Base-by-base conservation (phyloP, 2,888 invertebrate genomes). In the Diachrysia chrysitis region DNA sequence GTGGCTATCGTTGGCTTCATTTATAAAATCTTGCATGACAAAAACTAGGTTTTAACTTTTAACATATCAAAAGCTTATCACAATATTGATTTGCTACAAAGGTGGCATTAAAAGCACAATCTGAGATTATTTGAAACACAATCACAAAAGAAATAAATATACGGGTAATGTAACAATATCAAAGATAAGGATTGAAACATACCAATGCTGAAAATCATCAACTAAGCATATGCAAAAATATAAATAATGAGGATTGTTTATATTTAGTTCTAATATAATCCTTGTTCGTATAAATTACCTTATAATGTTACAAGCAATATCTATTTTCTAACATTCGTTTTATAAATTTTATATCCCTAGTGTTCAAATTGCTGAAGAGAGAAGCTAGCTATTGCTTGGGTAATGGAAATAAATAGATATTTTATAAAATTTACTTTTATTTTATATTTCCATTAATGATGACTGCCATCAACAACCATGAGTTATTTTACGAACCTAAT, bases 301-400 rank as follows among this genome's bases (percentile, higher is more conserved):
- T 19, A 58, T 32, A 63, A 58, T 51, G 56, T 23, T 54, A 55
- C 55, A 19, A 67, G 56, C 61, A 56, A 56, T 66, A 53, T 62
- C 32, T 55, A 64, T 57, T 58, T 56, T 67, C 46, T 61, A 74
- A 32, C 53, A 74, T 58, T 23, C 55, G 16, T 58, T 58, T 62
- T 12, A 58, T 23, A 37, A 7, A 19, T 60, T 54, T 9, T 54
- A 17, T 42, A 48, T 57, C 23, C 54, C 25, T 51, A n/a, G 19
- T 21, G 19, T 51, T 21, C 1, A 19, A 57, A 62, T 72, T 66
- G 42, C n/a, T n/a, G n/a, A n/a, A n/a, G n/a, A n/a, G 60, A 10
- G 42, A 58, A 58, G 48, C 62, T 78, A 73, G 66, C 71, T 67
- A 76, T 71, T 76, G 46, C 76, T 76, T 69, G 76, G 70, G 62